Conservation (phyloP, 64 coral and sea anemone genomes). For the Astreopora myriophthalma region DNA sequence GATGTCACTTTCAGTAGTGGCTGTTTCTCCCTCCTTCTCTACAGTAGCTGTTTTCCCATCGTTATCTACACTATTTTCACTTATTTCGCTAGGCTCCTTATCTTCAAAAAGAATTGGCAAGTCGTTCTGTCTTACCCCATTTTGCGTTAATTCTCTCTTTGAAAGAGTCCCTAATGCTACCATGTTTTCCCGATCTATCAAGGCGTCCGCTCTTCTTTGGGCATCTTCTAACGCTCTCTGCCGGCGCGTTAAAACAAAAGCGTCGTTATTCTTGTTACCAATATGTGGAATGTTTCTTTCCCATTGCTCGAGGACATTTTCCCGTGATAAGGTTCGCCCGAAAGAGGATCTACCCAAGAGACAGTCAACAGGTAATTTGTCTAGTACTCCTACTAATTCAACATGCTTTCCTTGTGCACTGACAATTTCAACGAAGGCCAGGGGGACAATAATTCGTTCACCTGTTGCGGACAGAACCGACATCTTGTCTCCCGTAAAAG, state of each 20-base stretch:
- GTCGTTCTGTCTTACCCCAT: background rate
- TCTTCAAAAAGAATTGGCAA: background rate
- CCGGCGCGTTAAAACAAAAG: background rate
- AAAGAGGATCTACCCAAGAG: slow-evolving; percentile 1
- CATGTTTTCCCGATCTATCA: background rate
- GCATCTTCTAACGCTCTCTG: background rate
- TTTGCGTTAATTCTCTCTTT: background rate
- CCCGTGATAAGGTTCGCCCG: background rate
- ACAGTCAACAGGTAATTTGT: slow-evolving; percentile 28
- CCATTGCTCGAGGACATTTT: slow-evolving; percentile 26
- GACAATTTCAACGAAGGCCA: background rate
- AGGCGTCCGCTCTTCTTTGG: background rate
- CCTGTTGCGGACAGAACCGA: background rate
- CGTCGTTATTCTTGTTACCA: background rate
- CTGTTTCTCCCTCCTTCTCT: no score
- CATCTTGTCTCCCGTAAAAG: background rate
- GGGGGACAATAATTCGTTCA: background rate
- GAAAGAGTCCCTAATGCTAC: background rate
- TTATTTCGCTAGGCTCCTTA: background rate
- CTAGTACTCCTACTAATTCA: background rate
- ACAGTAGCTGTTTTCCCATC: no score
- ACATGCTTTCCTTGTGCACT: background rate
- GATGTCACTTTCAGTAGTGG: no score
- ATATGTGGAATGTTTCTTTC: background rate
- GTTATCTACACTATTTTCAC: no score